A percentile compares a stretch with the other conserved stretches of the same genome.
phyloP scores from a whole-genome alignment of 30 jellyfish, hydroid and myxozoan species.

The Hydractinia symbiolongicarpus region DNA sequence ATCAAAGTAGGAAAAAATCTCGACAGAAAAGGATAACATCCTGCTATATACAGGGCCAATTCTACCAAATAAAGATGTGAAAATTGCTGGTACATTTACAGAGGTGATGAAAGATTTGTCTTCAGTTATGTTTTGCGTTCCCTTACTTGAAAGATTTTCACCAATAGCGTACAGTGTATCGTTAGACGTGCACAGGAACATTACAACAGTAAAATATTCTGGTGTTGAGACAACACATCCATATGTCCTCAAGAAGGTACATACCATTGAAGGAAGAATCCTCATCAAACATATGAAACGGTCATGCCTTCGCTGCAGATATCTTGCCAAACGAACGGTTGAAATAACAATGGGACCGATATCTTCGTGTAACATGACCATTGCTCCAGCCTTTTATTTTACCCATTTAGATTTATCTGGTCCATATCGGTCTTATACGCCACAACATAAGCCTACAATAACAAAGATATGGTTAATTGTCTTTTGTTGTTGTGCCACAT shows the following conservation, averaged over 20 bases:
- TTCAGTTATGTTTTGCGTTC: too few relatives aligned
- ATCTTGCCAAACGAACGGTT: neutral
- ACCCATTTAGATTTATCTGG: too few relatives aligned
- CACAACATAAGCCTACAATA: too few relatives aligned
- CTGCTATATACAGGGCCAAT: constrained; percentile 11
- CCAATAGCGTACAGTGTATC: too few relatives aligned
- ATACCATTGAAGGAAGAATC: constrained; percentile 4
- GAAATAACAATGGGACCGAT: constrained; percentile 22
- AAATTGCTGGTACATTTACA: constrained; percentile 12
- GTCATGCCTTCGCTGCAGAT: constrained; percentile 5
- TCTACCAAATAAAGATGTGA: neutral
- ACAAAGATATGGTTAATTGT: too few relatives aligned
- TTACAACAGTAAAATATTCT: neutral
- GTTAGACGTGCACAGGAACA: neutral
- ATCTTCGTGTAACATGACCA: neutral
- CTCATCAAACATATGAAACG: neutral
- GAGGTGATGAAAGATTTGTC: too few relatives aligned
- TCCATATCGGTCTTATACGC: too few relatives aligned
- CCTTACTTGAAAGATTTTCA: too few relatives aligned
- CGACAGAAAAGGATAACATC: neutral
- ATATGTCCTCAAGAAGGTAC: neutral
- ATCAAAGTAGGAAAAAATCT: neutral
- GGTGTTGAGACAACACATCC: neutral
- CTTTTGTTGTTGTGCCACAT: too few relatives aligned
- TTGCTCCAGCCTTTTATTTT: too few relatives aligned